Base-by-base conservation (phyloP, 1,140 invertebrate species). In the Coelopa frigida region DNA sequence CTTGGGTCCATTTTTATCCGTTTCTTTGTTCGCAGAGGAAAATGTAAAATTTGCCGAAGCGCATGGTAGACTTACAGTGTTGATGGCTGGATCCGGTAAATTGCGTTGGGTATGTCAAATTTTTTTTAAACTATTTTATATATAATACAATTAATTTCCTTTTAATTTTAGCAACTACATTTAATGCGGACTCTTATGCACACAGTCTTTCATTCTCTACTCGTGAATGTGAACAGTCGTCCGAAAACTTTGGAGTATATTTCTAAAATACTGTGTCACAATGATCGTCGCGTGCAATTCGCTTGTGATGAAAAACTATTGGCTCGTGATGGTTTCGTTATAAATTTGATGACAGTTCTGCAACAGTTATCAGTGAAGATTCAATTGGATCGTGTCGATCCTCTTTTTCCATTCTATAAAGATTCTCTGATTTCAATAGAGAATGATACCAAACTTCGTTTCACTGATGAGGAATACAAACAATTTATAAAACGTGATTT, bases 11-110 rank as follows among this genome's bases (percentile, higher is more conserved):
- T 96, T 98, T 64, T 73, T 97, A 20, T 81, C 81, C 8, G 77
- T 95, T 0, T 94, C 92, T 0, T 77, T 94, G 1, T 95, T 96
- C 67, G 89, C 87, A 23, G 92, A 96, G 68, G 94, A 97, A 67
- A 88, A 93, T 63, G 80, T 85, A 0, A 82, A 83, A 54, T 78
- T 91, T 10, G 85, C 84, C 0, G 78, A 80, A 18, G 61, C 52
- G 8, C 78, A 79, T 36, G 57, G 48, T 74, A 80, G 59, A 77
- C 27, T 22, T 6, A 40, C 32, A 76, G 74, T 2, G 77, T 75
- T 55, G 57, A 26, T 35, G 2, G 24, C 21, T 55, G 59, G 18
- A 39, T 63, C n/a, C 54, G 62, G 37, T 48, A 66, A 45, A 43
- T 56, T 68, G 8, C 57, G 60, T 21, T 64, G 58, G 60, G 61